These are phyloP conservation scores for Osmerus mordax DNA, from an alignment of 2,113 vertebrate genomes.

Conservation along the genomic window DNA sequence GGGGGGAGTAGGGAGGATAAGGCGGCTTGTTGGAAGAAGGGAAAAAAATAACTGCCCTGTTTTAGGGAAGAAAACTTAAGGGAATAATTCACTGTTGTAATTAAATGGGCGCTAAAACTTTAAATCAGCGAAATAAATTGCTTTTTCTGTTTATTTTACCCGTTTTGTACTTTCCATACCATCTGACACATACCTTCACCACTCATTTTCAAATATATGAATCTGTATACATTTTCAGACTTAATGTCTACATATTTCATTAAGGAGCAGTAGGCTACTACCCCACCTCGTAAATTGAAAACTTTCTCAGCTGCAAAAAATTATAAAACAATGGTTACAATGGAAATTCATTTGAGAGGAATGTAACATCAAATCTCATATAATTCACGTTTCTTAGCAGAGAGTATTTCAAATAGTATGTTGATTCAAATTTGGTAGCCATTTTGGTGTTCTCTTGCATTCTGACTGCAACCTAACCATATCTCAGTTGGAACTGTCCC, in stretches of 20 bases:
- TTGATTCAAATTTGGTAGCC: neutral
- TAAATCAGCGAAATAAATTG: constrained; percentile 73
- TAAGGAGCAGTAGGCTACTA: too few relatives aligned
- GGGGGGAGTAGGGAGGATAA: constrained; percentile 41
- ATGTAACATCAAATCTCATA: too few relatives aligned
- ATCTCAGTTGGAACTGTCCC: neutral
- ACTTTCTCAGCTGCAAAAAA: too few relatives aligned
- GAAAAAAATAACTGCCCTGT: constrained; percentile 25
- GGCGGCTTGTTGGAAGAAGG: constrained; percentile 49
- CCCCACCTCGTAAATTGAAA: too few relatives aligned
- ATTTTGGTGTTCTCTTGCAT: neutral
- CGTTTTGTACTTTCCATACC: neutral
- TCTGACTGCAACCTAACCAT: neutral
- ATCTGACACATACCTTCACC: constrained; percentile 1
- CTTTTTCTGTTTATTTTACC: constrained; percentile 62
- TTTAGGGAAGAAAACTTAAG: constrained; percentile 60
- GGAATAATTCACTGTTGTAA: constrained; percentile 66
- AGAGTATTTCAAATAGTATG: too few relatives aligned
- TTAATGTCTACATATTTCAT: too few relatives aligned
- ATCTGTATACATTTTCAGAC: too few relatives aligned
- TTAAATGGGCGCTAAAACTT: constrained; percentile 71
- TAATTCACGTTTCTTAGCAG: too few relatives aligned
- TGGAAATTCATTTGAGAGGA: too few relatives aligned
- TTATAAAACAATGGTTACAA: too few relatives aligned
- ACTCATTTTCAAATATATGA: too few relatives aligned